phyloP scores from a whole-genome alignment of 2,888 invertebrate species.

The Pachymerium ferrugineum region DNA sequence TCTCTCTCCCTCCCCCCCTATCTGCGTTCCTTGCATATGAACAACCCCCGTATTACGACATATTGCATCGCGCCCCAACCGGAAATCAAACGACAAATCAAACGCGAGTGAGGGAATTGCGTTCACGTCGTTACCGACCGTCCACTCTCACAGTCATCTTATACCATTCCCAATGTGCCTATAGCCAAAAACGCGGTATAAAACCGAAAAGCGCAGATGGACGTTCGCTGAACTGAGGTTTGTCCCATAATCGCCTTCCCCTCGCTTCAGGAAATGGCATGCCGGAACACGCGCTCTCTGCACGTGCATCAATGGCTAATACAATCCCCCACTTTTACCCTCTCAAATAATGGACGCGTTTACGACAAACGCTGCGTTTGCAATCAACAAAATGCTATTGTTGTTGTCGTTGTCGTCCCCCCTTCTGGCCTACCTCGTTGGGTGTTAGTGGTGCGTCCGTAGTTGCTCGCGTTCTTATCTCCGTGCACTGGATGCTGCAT shows the following conservation, averaged over 20 bases:
- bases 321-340: not conserved
- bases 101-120: not conserved
- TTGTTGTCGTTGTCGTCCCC: not conserved
- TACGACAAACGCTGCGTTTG: not conserved
- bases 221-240: not conserved
- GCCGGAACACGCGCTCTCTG: slow-evolving; percentile 23
- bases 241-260: slow-evolving; percentile 13
- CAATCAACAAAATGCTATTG: not conserved
- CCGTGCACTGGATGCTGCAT: slow-evolving; percentile 13
- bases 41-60: slow-evolving; percentile 7
- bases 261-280: slow-evolving; percentile 21
- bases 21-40: slow-evolving; percentile 29
- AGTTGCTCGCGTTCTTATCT: not conserved
- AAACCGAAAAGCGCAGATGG: not conserved
- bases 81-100: slow-evolving; percentile 27
- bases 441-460: not conserved
- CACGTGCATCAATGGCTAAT: slow-evolving; percentile 25
- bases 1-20: not conserved
- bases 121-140: not conserved
- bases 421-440: not conserved
- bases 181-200: no score
- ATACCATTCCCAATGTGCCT: no score
- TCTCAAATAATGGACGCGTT: not conserved
- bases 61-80: slow-evolving; percentile 8
- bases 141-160: slow-evolving; percentile 10